These are phyloP conservation scores for Cynopterus brachyotis DNA, from an alignment of 2,113 vertebrate genomes.

Conservation along the genomic window DNA sequence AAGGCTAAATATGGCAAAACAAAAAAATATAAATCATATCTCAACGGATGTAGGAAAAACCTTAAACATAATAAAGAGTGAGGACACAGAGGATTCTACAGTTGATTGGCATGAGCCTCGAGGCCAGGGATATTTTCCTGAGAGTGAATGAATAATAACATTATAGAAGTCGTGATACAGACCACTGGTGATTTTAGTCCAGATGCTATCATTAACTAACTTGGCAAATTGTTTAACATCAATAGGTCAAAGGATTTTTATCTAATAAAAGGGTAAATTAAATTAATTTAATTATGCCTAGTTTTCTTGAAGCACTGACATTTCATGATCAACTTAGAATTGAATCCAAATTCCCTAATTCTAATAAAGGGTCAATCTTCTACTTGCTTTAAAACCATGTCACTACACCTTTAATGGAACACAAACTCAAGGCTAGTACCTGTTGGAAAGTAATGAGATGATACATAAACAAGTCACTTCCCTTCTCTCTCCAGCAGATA, in stretches of 20 bases:
- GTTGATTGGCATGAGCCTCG: not conserved
- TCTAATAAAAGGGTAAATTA: not conserved
- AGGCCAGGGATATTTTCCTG: not conserved
- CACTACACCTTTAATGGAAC: conserved; percentile 12
- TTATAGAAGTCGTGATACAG: not conserved
- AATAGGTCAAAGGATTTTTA: conserved; percentile 38
- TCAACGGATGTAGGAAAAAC: not conserved
- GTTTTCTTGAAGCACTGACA: conserved; percentile 8
- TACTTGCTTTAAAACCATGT: conserved; percentile 39
- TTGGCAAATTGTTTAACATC: conserved; percentile 8
- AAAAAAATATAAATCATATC: not conserved
- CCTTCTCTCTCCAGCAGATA: conserved; percentile 51
- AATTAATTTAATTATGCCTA: not conserved
- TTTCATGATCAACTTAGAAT: conserved; percentile 38
- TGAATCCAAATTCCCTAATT: conserved; percentile 37
- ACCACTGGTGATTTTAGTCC: not conserved
- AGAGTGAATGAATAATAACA: not conserved
- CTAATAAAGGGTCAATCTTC: conserved; percentile 11
- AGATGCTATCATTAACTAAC: not conserved
- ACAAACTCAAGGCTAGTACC: not conserved
- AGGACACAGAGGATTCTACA: not conserved
- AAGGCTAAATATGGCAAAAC: not conserved
- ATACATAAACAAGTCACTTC: conserved; percentile 65
- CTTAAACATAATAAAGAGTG: not conserved
- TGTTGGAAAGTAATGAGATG: conserved; percentile 57